Evolutionary conservation across 2,888 invertebrate species (phyloP), one percentile per base, ranked within the genome.

Genomic region (Thereva unica): DNA sequence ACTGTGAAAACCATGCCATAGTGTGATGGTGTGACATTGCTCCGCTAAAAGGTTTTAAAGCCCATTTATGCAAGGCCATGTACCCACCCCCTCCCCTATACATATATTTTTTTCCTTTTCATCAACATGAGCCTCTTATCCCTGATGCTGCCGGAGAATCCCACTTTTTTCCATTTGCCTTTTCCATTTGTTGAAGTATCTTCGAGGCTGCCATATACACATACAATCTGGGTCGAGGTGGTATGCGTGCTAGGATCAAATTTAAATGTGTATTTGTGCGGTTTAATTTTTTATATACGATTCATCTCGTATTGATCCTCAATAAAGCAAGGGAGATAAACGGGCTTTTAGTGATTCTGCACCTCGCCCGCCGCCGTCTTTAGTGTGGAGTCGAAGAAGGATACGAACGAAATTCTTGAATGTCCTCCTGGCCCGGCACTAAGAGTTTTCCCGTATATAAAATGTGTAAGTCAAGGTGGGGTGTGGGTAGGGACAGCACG

Each of bases 31-130:
- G 50, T 47, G 50, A 61, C 61, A 61, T 50, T 61, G 50, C 61
- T 61, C 49, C 61, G 50, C 50, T 61, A 61, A 61, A 61, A 61
- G 61, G 49, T 61, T 61, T 61, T 61, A 61, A 61, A 61, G 61
- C 49, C 41, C 61, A 50, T 59, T 61, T 61, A 61, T 61, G 61
- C 50, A 61, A 61, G 61, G 41, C 50, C 61, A 41, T 40, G 56
- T 23, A 23, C 23, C 23, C 23, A 23, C 23, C 23, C 23, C 23
- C 23, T 23, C 23, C 23, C 23, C 23, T 23, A 23, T 23, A 23
- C 2, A 23, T 23, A 23, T 23, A n/a, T 23, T 23, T 23, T 23
- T 23, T 23, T 23, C 2, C 23, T 23, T 23, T 23, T 23, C 23
- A 23, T 23, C 23, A 23, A 23, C 23, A 23, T 23, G 23, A 23